Percentiles rank a stretch among this genome's conserved stretches.
These are phyloP conservation scores for Polydrusus pterygomalis DNA, from an alignment of 2,888 invertebrate genomes.

Conservation along the genomic window DNA sequence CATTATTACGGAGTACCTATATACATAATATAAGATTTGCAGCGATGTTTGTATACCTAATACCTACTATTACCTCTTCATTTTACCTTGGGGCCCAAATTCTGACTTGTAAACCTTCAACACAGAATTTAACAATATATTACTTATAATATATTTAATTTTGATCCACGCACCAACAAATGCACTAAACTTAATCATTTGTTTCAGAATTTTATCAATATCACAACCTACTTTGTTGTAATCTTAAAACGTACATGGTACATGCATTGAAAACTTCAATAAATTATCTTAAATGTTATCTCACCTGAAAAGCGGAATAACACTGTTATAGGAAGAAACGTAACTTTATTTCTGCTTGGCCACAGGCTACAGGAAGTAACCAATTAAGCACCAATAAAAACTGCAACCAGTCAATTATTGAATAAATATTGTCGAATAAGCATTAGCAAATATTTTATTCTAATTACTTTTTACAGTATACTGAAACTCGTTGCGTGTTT, in stretches of 20 bases:
- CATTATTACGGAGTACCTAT: too few relatives aligned
- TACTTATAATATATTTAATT: background rate
- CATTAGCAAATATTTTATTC: conserved; percentile 46
- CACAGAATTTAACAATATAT: background rate
- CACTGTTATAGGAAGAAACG: conserved; percentile 13
- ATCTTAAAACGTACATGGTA: conserved; percentile 36
- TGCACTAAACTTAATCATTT: conserved; percentile 15
- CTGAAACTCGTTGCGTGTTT: conserved; percentile 44
- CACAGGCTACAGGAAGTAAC: conserved; percentile 45
- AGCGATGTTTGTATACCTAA: too few relatives aligned
- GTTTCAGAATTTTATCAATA: conserved; percentile 39
- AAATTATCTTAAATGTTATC: conserved; percentile 26
- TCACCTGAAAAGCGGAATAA: conserved; percentile 44
- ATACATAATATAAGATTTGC: too few relatives aligned
- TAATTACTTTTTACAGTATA: conserved; percentile 48
- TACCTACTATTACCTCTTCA: too few relatives aligned
- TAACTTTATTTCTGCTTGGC: conserved; percentile 26
- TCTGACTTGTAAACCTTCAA: too few relatives aligned
- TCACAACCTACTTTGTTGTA: conserved; percentile 27
- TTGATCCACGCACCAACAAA: conserved; percentile 9
- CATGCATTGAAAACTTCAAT: conserved; percentile 14
- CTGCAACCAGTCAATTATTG: conserved; percentile 48
- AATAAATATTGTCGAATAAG: conserved; percentile 50
- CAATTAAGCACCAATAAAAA: conserved; percentile 52
- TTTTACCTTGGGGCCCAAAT: too few relatives aligned